Evolutionary conservation across 2,797 vertebrate genomes (phyloP).

Genomic region (Thalassophryne amazonica): DNA sequence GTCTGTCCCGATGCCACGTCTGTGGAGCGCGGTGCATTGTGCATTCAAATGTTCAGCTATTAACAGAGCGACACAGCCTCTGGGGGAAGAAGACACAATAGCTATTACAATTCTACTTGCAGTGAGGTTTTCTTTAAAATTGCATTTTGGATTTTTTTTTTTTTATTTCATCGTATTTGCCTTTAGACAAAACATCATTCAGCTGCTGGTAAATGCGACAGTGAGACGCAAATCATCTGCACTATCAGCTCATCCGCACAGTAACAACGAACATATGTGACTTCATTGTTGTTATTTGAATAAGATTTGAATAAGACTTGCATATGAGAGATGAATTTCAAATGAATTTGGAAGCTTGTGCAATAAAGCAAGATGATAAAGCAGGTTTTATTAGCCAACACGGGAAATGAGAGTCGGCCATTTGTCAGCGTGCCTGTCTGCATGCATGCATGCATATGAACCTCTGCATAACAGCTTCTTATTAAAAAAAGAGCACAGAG

Average conservation of each 20-base stretch:
- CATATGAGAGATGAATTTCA: constrained; percentile 19
- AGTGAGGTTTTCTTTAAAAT: background rate
- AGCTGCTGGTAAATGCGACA: background rate
- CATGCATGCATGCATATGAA: background rate
- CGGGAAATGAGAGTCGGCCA: constrained; percentile 14
- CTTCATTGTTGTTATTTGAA: constrained; percentile 30
- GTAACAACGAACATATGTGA: constrained; percentile 4
- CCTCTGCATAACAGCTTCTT: constrained; percentile 1
- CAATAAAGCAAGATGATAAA: constrained; percentile 16
- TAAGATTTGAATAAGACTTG: constrained; percentile 26
- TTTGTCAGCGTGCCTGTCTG: background rate
- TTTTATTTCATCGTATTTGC: constrained; percentile 8
- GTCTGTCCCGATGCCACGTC: constrained; percentile 30
- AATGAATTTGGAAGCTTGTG: background rate
- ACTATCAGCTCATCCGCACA: constrained; percentile 8
- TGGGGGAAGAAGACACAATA: constrained; percentile 8
- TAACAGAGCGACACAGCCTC: constrained; percentile 25
- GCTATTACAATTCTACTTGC: constrained; percentile 10
- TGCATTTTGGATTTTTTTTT: background rate
- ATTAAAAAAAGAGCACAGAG: constrained; percentile 13
- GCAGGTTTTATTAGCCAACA: constrained; percentile 3
- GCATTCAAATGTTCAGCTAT: constrained; percentile 59
- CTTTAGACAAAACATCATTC: background rate
- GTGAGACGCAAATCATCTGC: constrained; percentile 8
- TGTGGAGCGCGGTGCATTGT: constrained; percentile 1